Conservation (phyloP, 2,113 vertebrate species). For the Eira barbara region DNA sequence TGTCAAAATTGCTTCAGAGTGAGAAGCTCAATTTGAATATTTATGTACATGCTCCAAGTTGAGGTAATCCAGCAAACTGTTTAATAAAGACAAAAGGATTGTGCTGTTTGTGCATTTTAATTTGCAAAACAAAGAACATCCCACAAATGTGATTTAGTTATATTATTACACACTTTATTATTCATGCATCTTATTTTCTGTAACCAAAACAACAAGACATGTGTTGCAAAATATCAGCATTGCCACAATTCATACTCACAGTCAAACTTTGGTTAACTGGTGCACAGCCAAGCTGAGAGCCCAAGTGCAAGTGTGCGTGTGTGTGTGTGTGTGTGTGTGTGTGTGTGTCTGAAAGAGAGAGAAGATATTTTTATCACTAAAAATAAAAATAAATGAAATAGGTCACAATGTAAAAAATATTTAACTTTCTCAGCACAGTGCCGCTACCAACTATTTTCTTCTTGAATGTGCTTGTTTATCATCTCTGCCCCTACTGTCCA, state of each 20-base stretch:
- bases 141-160: slow-evolving; percentile 68
- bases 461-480: background rate
- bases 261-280: background rate
- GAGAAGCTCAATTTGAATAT: slow-evolving; percentile 74
- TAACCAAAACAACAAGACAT: slow-evolving; percentile 44
- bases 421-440: background rate
- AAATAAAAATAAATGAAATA: background rate
- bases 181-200: slow-evolving; percentile 64
- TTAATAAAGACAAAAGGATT: slow-evolving; percentile 72
- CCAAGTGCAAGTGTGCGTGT: background rate
- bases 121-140: slow-evolving; percentile 71
- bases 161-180: slow-evolving; percentile 67
- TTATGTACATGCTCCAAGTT: slow-evolving; percentile 64
- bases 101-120: slow-evolving; percentile 67
- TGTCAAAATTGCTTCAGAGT: slow-evolving; percentile 70
- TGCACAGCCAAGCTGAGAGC: background rate
- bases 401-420: background rate
- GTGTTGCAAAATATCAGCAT: slow-evolving; percentile 26
- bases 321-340: background rate
- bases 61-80: slow-evolving; percentile 65
- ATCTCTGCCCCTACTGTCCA: background rate
- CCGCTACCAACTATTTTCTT: background rate
- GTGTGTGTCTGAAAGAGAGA: background rate
- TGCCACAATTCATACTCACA: background rate
- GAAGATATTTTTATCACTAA: background rate